These are phyloP conservation scores for Poecilia picta DNA, from an alignment of 2,797 vertebrate species.

Conservation along the genomic window DNA sequence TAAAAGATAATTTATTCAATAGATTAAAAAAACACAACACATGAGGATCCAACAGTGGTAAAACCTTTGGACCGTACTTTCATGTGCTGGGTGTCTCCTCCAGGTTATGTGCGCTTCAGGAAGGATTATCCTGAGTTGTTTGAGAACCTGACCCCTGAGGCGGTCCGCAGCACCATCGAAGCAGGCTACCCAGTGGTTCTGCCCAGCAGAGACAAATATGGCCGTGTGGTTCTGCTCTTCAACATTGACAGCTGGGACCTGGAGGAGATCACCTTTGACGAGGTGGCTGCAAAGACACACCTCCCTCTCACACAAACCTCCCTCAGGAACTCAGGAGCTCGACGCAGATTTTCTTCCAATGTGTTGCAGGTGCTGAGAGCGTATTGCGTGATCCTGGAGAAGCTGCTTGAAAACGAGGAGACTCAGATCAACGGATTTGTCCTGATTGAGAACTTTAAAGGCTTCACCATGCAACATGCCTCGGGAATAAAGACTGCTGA, in stretches of 20 bases:
- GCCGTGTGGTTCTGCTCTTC: slow-evolving; percentile 94
- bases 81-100: neutral
- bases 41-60: neutral
- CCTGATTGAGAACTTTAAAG: slow-evolving; percentile 96
- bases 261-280: slow-evolving; percentile 97
- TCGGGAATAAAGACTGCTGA: slow-evolving; percentile 92
- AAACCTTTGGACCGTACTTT: neutral
- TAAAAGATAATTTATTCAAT: neutral
- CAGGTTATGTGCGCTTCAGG: slow-evolving; percentile 94
- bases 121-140: slow-evolving; percentile 96
- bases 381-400: slow-evolving; percentile 96
- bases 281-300: slow-evolving; percentile 80
- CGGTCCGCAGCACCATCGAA: slow-evolving; percentile 93
- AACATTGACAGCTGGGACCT: slow-evolving; percentile 98
- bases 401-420: slow-evolving; percentile 94
- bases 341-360: slow-evolving; percentile 9
- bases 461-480: slow-evolving; percentile 97
- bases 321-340: neutral
- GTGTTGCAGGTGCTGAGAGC: slow-evolving; percentile 89
- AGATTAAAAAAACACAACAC: neutral
- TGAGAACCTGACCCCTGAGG: slow-evolving; percentile 89
- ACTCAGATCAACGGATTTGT: slow-evolving; percentile 98
- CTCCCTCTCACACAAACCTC: neutral
- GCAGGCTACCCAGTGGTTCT: slow-evolving; percentile 94
- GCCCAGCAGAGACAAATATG: slow-evolving; percentile 90